Evolutionary conservation across 2,797 vertebrate species (phyloP).

Genomic region (Aviceda leuphotes): DNA sequence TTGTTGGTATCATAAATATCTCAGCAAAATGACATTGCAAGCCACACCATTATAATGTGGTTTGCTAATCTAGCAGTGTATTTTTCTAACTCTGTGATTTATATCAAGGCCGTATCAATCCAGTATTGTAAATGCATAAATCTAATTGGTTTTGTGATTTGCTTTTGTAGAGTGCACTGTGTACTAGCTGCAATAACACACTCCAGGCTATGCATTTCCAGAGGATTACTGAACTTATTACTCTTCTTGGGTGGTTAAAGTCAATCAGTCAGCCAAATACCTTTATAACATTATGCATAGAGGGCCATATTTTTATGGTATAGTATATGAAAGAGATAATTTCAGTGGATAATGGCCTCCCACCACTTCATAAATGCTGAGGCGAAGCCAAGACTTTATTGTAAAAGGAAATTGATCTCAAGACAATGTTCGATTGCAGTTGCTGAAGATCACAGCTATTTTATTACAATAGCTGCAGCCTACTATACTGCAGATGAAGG

Average conservation of each 20-base stretch:
- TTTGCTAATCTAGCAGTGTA: conserved; percentile 8
- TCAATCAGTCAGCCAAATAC: conserved; percentile 47
- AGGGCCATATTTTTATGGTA: conserved; percentile 43
- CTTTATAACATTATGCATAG: not conserved
- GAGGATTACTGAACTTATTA: conserved; percentile 66
- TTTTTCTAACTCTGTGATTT: conserved; percentile 41
- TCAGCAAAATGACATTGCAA: conserved; percentile 4
- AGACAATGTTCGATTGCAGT: conserved; percentile 23
- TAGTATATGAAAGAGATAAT: conserved; percentile 65
- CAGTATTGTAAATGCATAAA: conserved; percentile 28
- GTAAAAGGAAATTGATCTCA: conserved; percentile 65
- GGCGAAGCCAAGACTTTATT: conserved; percentile 41
- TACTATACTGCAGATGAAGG: not conserved
- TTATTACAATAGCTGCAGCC: conserved; percentile 11
- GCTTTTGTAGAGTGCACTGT: conserved; percentile 12
- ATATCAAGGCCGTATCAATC: conserved; percentile 27
- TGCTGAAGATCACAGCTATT: conserved; percentile 46
- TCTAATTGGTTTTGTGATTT: conserved; percentile 51
- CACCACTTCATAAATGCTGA: conserved; percentile 57
- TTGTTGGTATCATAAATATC: not conserved
- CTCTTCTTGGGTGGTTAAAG: conserved; percentile 70
- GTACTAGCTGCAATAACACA: conserved; percentile 45
- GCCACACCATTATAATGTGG: not conserved
- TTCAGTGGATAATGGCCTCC: not conserved
- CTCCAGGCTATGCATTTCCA: conserved; percentile 44